Base-by-base conservation (phyloP, 2,113 vertebrate species). In the Coryphaenoides rupestris region DNA sequence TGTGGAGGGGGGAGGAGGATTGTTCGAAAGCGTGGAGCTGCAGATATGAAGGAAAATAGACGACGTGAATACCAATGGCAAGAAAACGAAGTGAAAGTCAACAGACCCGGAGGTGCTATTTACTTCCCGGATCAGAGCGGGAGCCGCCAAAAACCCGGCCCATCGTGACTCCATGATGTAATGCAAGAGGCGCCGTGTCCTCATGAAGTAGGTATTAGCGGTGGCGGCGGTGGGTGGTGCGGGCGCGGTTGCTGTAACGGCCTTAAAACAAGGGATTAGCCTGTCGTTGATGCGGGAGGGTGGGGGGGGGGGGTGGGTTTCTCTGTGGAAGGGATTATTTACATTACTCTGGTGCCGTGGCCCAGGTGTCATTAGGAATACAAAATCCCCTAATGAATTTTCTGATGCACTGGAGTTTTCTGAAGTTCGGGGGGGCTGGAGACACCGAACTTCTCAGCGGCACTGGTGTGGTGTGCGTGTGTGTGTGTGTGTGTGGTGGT, bases 201-300 rank as follows among this genome's bases (percentile, higher is more conserved):
- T 89, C 84, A 88, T 88, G 82, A 89, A 78, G 87, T 63, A 79
- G 28, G 87, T 85, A 88, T 88, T 89, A 89, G 88, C 83, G 88
- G 33, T 40, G 33, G 33, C 10, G 28, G 28, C 7, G 33, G 33
- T 40, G 33, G 3, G 28, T 5, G 28, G 28, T 33, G 28, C 5
- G 28, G 89, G 89, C 84, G 89, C 89, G 89, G 90, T 87, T 76
- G 81, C 76, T 89, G 88, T 90, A 90, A 91, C 89, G 87, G 88
- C 88, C 89, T 92, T 91, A 91, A n/a, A 91, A 90, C 89, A 88
- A 90, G 90, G 90, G 91, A 92, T 92, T 91, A 91, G 87, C 77
- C 74, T 79, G 81, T 74, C 77, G 75, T 84, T 88, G 89, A 90
- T 88, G 89, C 89, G 82, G 82, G 70, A 77, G 70, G 78, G 78